phyloP scores from a whole-genome alignment of 2,797 vertebrate genomes.

The Sebastes cheni region DNA sequence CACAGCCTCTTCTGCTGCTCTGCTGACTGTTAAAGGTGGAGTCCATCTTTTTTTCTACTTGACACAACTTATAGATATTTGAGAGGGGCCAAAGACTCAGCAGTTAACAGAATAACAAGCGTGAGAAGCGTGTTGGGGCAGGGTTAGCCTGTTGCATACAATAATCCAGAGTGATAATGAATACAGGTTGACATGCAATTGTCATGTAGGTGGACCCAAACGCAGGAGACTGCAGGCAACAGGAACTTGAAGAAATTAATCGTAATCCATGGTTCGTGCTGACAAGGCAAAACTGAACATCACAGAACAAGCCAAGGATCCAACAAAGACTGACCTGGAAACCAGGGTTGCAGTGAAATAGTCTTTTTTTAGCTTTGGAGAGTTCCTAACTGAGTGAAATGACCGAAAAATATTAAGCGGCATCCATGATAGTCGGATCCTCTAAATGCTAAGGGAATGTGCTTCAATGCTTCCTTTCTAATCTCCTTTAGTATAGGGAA shows the following conservation, averaged over 20 bases:
- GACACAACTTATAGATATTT: neutral
- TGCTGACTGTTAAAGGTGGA: neutral
- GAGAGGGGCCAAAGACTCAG: neutral
- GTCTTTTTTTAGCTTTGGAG: neutral
- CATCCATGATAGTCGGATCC: no score
- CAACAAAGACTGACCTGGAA: neutral
- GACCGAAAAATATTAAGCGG: no score
- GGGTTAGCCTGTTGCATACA: neutral
- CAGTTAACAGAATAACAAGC: neutral
- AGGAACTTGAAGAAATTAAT: neutral
- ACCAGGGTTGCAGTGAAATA: neutral
- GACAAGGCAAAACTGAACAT: neutral
- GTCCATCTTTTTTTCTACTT: neutral
- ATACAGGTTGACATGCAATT: neutral
- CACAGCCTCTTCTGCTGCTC: neutral
- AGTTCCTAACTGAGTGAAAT: no score
- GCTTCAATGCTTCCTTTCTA: no score
- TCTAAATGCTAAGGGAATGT: no score
- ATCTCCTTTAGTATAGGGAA: no score
- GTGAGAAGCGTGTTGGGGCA: neutral
- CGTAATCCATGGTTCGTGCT: neutral
- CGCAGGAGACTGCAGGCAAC: neutral
- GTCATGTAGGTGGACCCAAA: neutral
- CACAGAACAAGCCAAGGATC: neutral
- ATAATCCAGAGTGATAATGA: neutral